These are phyloP conservation scores for Odontesthes bonariensis DNA, from an alignment of 2,113 vertebrate species.

Conservation along the genomic window DNA sequence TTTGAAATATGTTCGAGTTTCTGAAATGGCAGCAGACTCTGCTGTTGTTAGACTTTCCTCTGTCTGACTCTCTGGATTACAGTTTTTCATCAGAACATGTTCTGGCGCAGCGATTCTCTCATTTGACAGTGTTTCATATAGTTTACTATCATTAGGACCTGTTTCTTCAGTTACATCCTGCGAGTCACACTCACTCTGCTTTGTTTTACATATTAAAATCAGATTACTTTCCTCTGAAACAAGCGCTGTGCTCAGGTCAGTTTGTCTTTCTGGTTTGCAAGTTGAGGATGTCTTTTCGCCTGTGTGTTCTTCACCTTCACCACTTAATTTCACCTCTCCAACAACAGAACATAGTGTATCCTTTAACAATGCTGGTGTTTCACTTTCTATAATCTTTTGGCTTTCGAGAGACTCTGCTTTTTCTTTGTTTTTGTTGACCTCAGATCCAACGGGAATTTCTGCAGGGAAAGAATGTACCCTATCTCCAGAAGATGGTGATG, in stretches of 20 bases:
- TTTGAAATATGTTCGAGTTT: conserved; percentile 38
- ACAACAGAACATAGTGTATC: conserved; percentile 21
- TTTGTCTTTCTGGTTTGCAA: conserved; percentile 4
- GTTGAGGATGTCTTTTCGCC: conserved; percentile 10
- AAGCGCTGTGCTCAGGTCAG: conserved; percentile 14
- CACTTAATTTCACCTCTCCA: conserved; percentile 25
- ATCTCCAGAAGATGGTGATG: conserved; percentile 20
- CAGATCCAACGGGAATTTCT: conserved; percentile 1
- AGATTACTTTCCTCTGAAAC: conserved; percentile 31
- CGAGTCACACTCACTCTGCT: not conserved
- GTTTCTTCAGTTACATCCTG: conserved; percentile 16
- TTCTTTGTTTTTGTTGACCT: not conserved
- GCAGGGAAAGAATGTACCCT: conserved; percentile 8
- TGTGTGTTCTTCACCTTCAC: conserved; percentile 13
- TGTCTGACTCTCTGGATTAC: conserved; percentile 17
- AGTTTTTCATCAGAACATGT: conserved; percentile 14
- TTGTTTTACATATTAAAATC: conserved; percentile 26
- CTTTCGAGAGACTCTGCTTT: conserved; percentile 12
- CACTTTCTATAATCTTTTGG: conserved; percentile 16
- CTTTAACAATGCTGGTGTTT: conserved; percentile 11
- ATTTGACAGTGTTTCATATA: not conserved
- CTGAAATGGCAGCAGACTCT: conserved; percentile 12
- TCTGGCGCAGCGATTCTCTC: conserved; percentile 9
- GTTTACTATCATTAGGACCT: not conserved
- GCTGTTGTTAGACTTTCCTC: not conserved